A percentile compares a stretch with the other conserved stretches of the same genome.
Evolutionary conservation across 2,888 invertebrate species (phyloP).

Genomic region (Drosophila birchii): DNA sequence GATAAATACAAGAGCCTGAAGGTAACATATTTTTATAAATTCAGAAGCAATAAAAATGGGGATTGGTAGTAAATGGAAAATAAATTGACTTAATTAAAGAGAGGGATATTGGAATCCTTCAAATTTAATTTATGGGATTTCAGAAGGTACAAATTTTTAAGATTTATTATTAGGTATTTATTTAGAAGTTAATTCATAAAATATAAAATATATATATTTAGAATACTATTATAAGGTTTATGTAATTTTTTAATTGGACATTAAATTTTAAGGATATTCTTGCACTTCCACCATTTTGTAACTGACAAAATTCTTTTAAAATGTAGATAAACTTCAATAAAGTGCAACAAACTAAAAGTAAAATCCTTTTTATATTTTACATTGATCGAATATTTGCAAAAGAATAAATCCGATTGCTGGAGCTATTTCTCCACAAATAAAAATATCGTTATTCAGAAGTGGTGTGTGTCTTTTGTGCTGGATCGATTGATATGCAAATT

Average conservation of each 20-base stretch:
- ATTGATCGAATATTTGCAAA: constrained; percentile 1
- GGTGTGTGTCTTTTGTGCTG: constrained; percentile 2
- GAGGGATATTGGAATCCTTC: background rate
- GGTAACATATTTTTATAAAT: constrained; percentile 13
- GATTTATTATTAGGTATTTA: background rate
- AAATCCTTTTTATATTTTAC: background rate
- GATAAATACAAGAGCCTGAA: constrained; percentile 26
- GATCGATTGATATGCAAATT: constrained; percentile 38
- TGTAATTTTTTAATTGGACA: background rate
- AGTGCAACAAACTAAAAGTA: background rate
- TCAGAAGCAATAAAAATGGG: background rate
- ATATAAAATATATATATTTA: background rate
- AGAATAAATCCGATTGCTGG: constrained; percentile 2
- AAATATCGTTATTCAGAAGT: constrained; percentile 11
- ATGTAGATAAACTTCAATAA: background rate
- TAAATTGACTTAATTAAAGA: background rate
- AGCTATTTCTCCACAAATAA: background rate
- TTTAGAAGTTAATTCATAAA: background rate
- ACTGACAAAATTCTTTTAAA: background rate
- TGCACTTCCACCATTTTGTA: no score
- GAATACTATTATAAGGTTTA: background rate
- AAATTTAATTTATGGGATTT: background rate
- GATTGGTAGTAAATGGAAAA: background rate
- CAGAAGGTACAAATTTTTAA: background rate
- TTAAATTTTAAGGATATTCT: background rate